These are phyloP conservation scores for Noctilio leporinus DNA, from an alignment of 2,113 vertebrate species.

Conservation along the genomic window DNA sequence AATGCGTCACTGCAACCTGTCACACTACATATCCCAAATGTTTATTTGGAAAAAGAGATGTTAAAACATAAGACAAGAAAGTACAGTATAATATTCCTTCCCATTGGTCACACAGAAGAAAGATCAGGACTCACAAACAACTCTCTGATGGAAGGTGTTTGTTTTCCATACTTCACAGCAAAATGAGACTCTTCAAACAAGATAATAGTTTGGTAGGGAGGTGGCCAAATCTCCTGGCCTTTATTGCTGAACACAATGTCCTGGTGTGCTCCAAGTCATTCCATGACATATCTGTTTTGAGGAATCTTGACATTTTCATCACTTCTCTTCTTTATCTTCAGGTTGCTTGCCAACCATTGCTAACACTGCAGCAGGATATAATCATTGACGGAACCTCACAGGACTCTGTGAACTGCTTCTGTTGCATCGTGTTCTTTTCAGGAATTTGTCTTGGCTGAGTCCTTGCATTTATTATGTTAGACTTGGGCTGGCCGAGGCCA, in stretches of 20 bases:
- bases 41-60: neutral
- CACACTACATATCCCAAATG: neutral
- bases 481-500: neutral
- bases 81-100: neutral
- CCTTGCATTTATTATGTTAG: constrained; percentile 9
- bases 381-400: neutral
- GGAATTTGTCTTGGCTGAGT: constrained; percentile 57
- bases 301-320: constrained; percentile 42
- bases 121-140: neutral
- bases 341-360: neutral
- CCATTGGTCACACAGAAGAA: neutral
- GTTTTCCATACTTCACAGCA: constrained; percentile 13
- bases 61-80: neutral
- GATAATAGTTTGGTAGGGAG: neutral
- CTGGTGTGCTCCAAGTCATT: neutral
- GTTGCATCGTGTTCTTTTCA: constrained; percentile 60
- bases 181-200: constrained; percentile 11
- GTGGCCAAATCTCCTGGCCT: neutral
- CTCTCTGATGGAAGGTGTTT: constrained; percentile 33
- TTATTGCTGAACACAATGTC: constrained; percentile 36
- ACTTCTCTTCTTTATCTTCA: constrained; percentile 17
- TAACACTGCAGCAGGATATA: constrained; percentile 14
- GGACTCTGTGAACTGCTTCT: constrained; percentile 25
- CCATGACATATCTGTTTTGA: constrained; percentile 24
- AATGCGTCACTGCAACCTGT: neutral